Conservation (phyloP, 1,140 invertebrate genomes). For the Ephestia elutella region DNA sequence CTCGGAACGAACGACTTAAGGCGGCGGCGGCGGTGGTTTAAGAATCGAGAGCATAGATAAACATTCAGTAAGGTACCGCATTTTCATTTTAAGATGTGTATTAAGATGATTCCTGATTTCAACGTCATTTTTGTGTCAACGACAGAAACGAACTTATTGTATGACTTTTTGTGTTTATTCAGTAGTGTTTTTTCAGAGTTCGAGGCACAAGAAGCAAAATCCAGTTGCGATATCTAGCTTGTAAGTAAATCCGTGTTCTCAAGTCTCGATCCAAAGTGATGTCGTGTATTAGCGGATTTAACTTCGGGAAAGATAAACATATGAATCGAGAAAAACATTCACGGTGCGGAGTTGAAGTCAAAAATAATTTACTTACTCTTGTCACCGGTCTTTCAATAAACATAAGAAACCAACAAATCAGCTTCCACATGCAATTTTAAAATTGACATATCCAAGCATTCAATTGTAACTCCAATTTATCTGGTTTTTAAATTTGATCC, state of each 20-base stretch:
- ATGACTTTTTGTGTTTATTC: too few relatives aligned
- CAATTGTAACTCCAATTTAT: too few relatives aligned
- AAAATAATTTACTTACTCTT: neutral
- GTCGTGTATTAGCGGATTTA: neutral
- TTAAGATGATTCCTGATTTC: too few relatives aligned
- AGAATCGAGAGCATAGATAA: neutral
- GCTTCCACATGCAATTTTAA: too few relatives aligned
- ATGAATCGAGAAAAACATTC: neutral
- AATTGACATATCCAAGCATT: too few relatives aligned
- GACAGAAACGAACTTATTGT: too few relatives aligned
- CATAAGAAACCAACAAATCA: too few relatives aligned
- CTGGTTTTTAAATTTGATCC: too few relatives aligned
- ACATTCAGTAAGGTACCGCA: neutral
- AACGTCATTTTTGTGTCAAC: too few relatives aligned
- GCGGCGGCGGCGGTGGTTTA: neutral
- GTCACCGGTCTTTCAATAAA: too few relatives aligned
- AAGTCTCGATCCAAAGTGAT: neutral
- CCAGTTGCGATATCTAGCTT: neutral
- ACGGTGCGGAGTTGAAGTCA: neutral
- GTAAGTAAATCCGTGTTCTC: neutral
- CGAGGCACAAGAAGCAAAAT: too few relatives aligned
- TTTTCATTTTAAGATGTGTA: neutral
- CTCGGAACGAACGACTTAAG: constrained; percentile 3
- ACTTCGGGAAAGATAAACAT: neutral
- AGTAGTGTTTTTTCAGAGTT: too few relatives aligned